These are phyloP conservation scores for Hylaeus volcanicus DNA, from an alignment of 1,140 invertebrate species.

Conservation along the genomic window DNA sequence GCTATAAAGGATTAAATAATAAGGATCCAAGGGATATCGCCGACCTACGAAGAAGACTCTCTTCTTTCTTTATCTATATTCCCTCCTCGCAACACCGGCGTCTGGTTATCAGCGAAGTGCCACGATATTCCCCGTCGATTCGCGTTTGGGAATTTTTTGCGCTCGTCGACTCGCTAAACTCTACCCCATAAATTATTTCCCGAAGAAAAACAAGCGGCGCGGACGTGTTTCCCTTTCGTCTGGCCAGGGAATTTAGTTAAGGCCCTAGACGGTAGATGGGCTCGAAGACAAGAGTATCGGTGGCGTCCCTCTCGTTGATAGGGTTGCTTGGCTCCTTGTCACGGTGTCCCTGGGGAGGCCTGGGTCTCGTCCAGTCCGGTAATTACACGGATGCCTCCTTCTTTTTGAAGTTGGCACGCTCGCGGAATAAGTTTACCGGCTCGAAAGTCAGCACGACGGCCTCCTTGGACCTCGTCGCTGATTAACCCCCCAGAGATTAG, in stretches of 20 bases:
- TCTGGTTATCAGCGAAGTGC: constrained; percentile 17
- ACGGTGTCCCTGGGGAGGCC: constrained; percentile 12
- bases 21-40: no score
- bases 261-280: no score
- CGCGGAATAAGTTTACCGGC: constrained; percentile 60
- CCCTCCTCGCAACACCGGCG: no score
- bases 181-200: constrained; percentile 21
- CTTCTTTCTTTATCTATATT: constrained; percentile 27
- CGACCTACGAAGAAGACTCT: background rate
- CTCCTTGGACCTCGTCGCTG: constrained; percentile 47
- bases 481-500: constrained; percentile 62
- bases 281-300: constrained; percentile 8
- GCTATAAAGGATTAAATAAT: no score
- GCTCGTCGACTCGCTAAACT: background rate
- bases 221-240: background rate
- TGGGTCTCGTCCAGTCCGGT: constrained; percentile 34
- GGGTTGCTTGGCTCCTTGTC: constrained; percentile 8
- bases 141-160: constrained; percentile 10
- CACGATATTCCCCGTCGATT: background rate
- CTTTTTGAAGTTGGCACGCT: constrained; percentile 62
- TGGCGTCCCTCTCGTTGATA: background rate
- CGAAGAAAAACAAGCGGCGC: constrained; percentile 19
- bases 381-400: constrained; percentile 49
- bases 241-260: constrained; percentile 3
- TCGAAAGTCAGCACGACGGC: constrained; percentile 34